Percentiles rank a stretch among this genome's conserved stretches.
These are phyloP conservation scores for Lymantria dispar DNA, from an alignment of 2,888 invertebrate species.

Conservation along the genomic window DNA sequence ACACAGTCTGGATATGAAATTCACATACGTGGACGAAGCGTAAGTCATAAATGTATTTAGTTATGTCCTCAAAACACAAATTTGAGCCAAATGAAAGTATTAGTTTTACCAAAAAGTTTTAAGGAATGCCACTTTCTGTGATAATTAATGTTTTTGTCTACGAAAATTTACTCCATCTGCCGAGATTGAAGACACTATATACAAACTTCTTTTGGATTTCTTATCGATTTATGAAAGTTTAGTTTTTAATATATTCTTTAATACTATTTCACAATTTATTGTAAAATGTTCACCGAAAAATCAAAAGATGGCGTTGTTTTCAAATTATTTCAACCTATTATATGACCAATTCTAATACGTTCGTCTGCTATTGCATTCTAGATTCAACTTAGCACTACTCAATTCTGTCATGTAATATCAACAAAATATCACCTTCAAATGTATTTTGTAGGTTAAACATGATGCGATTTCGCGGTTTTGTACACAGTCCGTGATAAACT, in stretches of 20 bases:
- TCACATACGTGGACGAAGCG: slow-evolving; percentile 97
- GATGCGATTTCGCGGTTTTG: slow-evolving; percentile 73
- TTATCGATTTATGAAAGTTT: no score
- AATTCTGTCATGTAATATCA: slow-evolving; percentile 66
- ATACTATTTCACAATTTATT: no score
- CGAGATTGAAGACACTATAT: no score
- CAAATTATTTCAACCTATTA: slow-evolving; percentile 42
- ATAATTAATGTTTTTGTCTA: no score
- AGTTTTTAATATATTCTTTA: no score
- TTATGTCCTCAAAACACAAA: background rate
- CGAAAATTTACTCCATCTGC: no score
- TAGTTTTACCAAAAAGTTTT: no score
- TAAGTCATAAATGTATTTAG: slow-evolving; percentile 76
- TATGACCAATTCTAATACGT: slow-evolving; percentile 54
- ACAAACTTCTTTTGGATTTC: no score
- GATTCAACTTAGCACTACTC: slow-evolving; percentile 30
- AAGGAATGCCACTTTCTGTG: no score
- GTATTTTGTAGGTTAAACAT: slow-evolving; percentile 81
- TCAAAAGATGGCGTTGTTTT: slow-evolving; percentile 64
- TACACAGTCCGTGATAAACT: slow-evolving; percentile 61
- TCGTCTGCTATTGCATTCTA: slow-evolving; percentile 28
- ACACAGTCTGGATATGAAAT: slow-evolving; percentile 96
- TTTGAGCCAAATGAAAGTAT: no score
- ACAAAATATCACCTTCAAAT: slow-evolving; percentile 83
- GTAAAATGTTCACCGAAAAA: background rate